Conservation (phyloP, 1,140 invertebrate species). For the Battus philenor region DNA sequence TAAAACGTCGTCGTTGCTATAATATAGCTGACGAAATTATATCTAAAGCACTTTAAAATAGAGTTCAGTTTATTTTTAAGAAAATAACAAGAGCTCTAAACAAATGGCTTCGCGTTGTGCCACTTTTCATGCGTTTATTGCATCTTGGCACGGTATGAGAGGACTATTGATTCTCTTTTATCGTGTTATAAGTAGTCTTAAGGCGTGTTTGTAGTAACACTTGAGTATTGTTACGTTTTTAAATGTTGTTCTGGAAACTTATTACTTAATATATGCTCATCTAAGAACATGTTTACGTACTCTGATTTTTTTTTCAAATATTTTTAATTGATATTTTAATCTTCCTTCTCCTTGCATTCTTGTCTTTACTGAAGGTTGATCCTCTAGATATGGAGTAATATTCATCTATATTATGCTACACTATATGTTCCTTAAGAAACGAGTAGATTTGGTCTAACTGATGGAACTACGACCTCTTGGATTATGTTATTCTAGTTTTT, state of each 20-base stretch:
- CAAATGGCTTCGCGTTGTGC: constrained; percentile 42
- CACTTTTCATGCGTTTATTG: constrained; percentile 57
- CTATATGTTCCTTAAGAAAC: too few relatives aligned
- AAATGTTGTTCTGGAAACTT: neutral
- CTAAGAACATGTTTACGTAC: neutral
- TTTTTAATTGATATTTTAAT: neutral
- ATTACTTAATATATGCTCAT: neutral
- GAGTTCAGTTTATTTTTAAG: constrained; percentile 16
- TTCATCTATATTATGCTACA: too few relatives aligned
- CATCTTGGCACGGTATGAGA: constrained; percentile 51
- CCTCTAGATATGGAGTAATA: too few relatives aligned
- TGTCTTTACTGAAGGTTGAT: too few relatives aligned
- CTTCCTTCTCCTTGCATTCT: too few relatives aligned
- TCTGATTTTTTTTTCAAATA: neutral
- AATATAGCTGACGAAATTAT: constrained; percentile 18
- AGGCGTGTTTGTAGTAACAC: constrained; percentile 18
- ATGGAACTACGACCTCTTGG: too few relatives aligned
- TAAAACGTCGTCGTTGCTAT: constrained; percentile 25
- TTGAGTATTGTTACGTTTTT: constrained; percentile 4
- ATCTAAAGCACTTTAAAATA: constrained; percentile 26
- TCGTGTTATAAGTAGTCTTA: constrained; percentile 33
- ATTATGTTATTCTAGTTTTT: too few relatives aligned
- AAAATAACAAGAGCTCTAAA: constrained; percentile 24
- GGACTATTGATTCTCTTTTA: constrained; percentile 46
- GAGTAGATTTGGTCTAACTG: too few relatives aligned